Base-by-base conservation (phyloP, 2,113 vertebrate species). In the Myotis yumanensis region DNA sequence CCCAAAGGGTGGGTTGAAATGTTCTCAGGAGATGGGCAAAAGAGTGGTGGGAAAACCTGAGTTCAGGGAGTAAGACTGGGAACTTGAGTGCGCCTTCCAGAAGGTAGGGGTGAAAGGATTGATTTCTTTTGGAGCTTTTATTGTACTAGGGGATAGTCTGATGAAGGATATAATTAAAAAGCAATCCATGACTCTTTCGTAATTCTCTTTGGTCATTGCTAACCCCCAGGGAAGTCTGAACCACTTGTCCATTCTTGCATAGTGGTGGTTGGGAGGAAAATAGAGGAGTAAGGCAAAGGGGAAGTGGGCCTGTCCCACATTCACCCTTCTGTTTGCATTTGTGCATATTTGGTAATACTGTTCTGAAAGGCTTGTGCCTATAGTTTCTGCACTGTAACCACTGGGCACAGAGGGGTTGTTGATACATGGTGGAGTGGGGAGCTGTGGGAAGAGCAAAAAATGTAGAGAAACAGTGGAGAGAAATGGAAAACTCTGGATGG, bases 251-350 rank as follows among this genome's bases (percentile, higher is more conserved):
- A 25, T 35, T 16, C 35, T 84, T 54, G 22, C 6, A 0, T 20
- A 23, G 4, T 66, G n/a, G 18, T 46, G 37, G 7, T 18, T 40
- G 7, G 52, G 16, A 8, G 72, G 54, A 46, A 77, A 79, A 82
- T 6, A 64, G 66, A 73, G 35, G 23, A 90, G 40, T 17, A 64
- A 11, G 2, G 68, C 43, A 20, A n/a, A 75, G 8, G 37, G 82
- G 11, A 51, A 20, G 2, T 3, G 10, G 23, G 23, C 16, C 32
- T 28, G 15, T 5, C 11, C 40, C 32, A 30, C 0, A 4, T 2
- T 32, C 8, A 16, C 11, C 10, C 54, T 46, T 73, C 57, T 18
- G 5, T 54, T 59, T 57, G 16, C 20, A 76, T 35, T 35, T 76
- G n/a, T 76, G 76, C 37, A 52, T 17, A 40, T 32, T 37, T 15